These are phyloP conservation scores for Andrena hattorfiana DNA, from an alignment of 2,888 invertebrate species.

Conservation along the genomic window DNA sequence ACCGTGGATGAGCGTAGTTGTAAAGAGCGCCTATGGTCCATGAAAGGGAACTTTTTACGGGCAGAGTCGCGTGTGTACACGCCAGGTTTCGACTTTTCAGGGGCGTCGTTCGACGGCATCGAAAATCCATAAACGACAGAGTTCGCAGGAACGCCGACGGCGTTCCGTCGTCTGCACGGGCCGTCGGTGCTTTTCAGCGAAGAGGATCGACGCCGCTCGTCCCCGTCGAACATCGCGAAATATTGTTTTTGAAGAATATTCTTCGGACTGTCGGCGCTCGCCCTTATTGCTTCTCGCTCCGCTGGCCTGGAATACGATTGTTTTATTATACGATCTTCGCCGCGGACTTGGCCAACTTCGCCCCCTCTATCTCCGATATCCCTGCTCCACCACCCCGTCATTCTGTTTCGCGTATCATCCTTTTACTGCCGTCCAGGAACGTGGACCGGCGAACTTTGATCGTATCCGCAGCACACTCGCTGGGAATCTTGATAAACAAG, in stretches of 20 bases:
- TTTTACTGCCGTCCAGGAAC: constrained; percentile 54
- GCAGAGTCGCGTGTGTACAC: constrained; percentile 18
- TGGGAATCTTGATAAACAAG: constrained; percentile 61
- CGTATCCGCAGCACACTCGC: constrained; percentile 18
- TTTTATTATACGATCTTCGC: constrained; percentile 80
- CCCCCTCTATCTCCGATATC: neutral
- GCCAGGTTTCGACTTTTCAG: constrained; percentile 61
- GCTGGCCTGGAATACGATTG: constrained; percentile 78
- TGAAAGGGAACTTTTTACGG: constrained; percentile 62
- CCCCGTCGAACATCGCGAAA: constrained; percentile 65
- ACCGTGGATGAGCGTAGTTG: constrained; percentile 43
- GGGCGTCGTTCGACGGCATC: constrained; percentile 59
- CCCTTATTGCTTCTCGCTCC: constrained; percentile 74
- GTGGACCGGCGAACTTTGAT: constrained; percentile 42
- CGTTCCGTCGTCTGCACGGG: constrained; percentile 39
- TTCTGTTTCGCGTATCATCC: constrained; percentile 68
- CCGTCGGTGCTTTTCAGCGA: constrained; percentile 59
- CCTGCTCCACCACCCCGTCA: constrained; percentile 16
- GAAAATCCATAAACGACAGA: constrained; percentile 69
- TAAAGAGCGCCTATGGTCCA: constrained; percentile 60
- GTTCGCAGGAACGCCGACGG: constrained; percentile 47
- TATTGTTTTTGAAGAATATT: constrained; percentile 73
- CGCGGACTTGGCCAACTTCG: constrained; percentile 66
- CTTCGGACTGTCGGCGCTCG: constrained; percentile 54
- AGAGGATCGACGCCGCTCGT: constrained; percentile 44